These are phyloP conservation scores for Philopedon plagiatum DNA, from an alignment of 2,888 invertebrate species.

Conservation along the genomic window DNA sequence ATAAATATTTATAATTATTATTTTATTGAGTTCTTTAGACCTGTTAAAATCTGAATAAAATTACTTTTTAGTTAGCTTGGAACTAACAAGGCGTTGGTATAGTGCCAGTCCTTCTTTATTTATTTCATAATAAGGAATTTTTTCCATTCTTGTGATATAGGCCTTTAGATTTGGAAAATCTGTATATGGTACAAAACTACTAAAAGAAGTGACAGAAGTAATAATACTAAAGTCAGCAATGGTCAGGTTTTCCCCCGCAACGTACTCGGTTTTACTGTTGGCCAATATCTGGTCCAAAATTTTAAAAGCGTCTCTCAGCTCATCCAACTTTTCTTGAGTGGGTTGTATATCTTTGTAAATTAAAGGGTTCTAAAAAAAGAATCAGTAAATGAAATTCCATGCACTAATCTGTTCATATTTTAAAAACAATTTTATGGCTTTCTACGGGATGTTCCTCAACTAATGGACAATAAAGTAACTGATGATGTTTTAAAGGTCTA, in stretches of 20 bases:
- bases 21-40: too few species aligned
- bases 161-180: slow-evolving; percentile 57
- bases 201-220: slow-evolving; percentile 43
- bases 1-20: too few species aligned
- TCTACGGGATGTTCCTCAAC: too few species aligned
- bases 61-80: too few species aligned
- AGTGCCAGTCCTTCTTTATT: slow-evolving; percentile 30
- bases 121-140: slow-evolving; percentile 54
- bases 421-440: too few species aligned
- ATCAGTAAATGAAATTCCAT: too few species aligned
- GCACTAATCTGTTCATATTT: too few species aligned
- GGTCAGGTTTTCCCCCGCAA: slow-evolving; percentile 52
- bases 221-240: slow-evolving; percentile 56
- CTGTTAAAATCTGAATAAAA: too few species aligned
- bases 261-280: slow-evolving; percentile 58
- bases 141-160: slow-evolving; percentile 53
- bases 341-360: neutral
- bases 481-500: too few species aligned
- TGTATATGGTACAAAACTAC: slow-evolving; percentile 13
- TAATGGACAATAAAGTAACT: too few species aligned
- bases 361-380: slow-evolving; percentile 8
- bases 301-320: slow-evolving; percentile 55
- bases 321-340: slow-evolving; percentile 22
- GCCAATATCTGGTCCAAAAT: slow-evolving; percentile 66
- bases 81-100: too few species aligned